Percentiles rank a stretch among this genome's conserved stretches.
Evolutionary conservation across 2,113 vertebrate species (phyloP).

Genomic region (Nothocercus nigrocapillus): DNA sequence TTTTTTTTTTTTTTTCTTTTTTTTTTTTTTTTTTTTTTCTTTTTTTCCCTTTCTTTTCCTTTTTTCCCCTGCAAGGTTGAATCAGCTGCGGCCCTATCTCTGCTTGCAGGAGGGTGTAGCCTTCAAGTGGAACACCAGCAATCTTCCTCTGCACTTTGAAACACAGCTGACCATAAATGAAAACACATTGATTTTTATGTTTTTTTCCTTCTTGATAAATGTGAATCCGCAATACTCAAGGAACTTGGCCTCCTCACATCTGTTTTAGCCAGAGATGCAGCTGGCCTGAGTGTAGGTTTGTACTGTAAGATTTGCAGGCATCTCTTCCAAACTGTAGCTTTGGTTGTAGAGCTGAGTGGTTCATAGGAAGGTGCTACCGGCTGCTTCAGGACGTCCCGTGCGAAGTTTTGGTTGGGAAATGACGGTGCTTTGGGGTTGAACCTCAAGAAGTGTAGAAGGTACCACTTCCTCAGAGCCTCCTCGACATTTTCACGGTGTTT

Average conservation of each 20-base stretch:
- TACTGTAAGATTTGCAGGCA: accelerated
- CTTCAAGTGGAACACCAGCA: too few relatives aligned
- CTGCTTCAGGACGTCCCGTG: neutral
- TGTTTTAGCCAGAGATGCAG: neutral
- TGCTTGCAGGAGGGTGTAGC: neutral
- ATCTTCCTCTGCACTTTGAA: neutral
- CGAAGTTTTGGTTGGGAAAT: neutral
- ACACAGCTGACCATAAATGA: accelerated
- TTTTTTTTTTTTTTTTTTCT: too few relatives aligned
- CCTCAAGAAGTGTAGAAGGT: neutral
- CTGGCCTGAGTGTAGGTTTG: neutral
- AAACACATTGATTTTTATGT: neutral
- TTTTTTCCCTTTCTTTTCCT: too few relatives aligned
- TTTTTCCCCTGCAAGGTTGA: neutral
- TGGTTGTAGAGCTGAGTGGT: accelerated
- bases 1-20: too few relatives aligned
- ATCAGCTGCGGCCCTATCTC: too few relatives aligned
- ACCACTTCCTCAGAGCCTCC: accelerated
- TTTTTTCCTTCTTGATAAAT: too few relatives aligned
- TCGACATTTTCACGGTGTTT: accelerated
- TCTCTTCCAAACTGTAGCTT: neutral
- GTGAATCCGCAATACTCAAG: accelerated
- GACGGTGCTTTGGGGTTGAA: neutral
- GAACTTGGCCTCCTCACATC: accelerated
- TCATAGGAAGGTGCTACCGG: neutral